A percentile compares a stretch with the other conserved stretches of the same genome.
These are phyloP conservation scores for Dendrocopos noguchii DNA, from an alignment of 2,113 vertebrate species.

Conservation along the genomic window DNA sequence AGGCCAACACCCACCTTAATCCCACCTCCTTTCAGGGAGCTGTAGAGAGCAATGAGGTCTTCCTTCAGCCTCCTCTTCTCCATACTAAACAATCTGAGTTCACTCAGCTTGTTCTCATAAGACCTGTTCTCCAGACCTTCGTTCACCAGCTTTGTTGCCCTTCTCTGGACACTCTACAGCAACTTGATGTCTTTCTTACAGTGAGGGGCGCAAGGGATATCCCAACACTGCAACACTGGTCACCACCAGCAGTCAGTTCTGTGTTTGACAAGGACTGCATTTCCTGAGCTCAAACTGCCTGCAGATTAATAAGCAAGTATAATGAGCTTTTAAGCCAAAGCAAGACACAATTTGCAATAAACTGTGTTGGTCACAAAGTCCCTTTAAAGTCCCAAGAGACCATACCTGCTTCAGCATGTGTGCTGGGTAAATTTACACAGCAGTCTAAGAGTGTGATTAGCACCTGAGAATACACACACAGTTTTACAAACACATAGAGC, in stretches of 20 bases:
- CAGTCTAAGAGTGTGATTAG: neutral
- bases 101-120: too few relatives aligned
- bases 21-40: too few relatives aligned
- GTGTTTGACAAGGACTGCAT: neutral
- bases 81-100: too few relatives aligned
- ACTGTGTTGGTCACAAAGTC: neutral
- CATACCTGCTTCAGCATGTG: neutral
- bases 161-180: too few relatives aligned
- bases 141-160: too few relatives aligned
- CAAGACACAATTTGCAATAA: neutral
- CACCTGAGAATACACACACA: neutral
- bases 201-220: neutral
- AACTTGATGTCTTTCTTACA: too few relatives aligned
- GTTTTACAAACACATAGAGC: neutral
- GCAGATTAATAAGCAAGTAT: neutral
- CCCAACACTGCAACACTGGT: accelerated
- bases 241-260: neutral
- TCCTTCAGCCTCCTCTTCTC: too few relatives aligned
- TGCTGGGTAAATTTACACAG: conserved; percentile 28
- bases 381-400: neutral
- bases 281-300: neutral
- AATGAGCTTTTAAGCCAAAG: neutral
- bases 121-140: too few relatives aligned
- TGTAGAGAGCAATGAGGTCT: too few relatives aligned
- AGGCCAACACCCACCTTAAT: too few relatives aligned